Percentiles rank a stretch among this genome's conserved stretches.
Conservation (phyloP, 2,797 vertebrate genomes). For the Pangasius djambal region DNA sequence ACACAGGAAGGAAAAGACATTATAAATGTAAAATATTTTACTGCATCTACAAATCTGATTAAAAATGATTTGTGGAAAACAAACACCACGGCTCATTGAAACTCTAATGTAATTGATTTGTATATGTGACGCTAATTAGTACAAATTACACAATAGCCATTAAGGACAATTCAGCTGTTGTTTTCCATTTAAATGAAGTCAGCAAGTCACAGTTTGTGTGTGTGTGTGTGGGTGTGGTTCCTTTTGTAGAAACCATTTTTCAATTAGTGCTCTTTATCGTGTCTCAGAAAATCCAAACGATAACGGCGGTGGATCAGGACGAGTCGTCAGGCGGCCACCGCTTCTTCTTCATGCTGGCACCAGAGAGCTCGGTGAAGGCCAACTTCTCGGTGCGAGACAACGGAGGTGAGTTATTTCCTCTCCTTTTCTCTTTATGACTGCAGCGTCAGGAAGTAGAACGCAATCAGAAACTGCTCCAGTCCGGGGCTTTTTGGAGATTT, state of each 20-base stretch:
- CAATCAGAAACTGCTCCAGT: not conserved
- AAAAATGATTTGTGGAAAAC: slow-evolving; percentile 32
- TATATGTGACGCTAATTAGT: slow-evolving; percentile 26
- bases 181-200: slow-evolving; percentile 23
- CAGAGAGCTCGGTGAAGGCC: slow-evolving; percentile 79
- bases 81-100: slow-evolving; percentile 1
- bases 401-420: slow-evolving; percentile 76
- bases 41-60: slow-evolving; percentile 28
- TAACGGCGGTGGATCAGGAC: slow-evolving; percentile 89
- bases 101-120: slow-evolving; percentile 15
- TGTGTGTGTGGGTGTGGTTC: not conserved
- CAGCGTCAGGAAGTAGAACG: not conserved
- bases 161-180: slow-evolving; percentile 19
- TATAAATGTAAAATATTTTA: slow-evolving; percentile 12
- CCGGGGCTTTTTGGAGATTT: not conserved
- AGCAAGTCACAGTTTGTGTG: not conserved
- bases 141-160: slow-evolving; percentile 24
- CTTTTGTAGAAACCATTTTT: not conserved
- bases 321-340: slow-evolving; percentile 85
- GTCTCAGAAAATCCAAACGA: slow-evolving; percentile 88
- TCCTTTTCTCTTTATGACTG: not conserved
- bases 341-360: slow-evolving; percentile 87
- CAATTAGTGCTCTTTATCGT: slow-evolving; percentile 50
- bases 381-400: slow-evolving; percentile 93
- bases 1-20: slow-evolving; percentile 9